phyloP scores from a whole-genome alignment of 2,113 vertebrate species.

The Ammodytes marinus region DNA sequence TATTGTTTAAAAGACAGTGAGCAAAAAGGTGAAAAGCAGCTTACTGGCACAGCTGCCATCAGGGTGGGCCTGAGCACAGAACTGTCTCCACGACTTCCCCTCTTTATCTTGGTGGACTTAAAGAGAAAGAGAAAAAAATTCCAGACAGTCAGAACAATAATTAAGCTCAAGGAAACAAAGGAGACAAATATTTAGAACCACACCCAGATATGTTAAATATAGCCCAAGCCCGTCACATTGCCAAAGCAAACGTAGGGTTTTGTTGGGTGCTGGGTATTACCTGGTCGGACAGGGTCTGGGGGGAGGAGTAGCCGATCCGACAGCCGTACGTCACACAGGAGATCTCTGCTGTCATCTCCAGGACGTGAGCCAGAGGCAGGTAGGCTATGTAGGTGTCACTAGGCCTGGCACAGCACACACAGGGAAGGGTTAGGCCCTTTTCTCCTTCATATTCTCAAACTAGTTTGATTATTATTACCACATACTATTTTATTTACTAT shows the following conservation, averaged over 20 bases:
- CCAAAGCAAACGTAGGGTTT: background rate
- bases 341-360: slow-evolving; percentile 97
- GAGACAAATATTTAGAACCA: background rate
- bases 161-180: background rate
- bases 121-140: slow-evolving; percentile 15
- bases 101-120: slow-evolving; percentile 98
- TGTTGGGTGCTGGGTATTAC: slow-evolving; percentile 77
- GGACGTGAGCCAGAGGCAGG: slow-evolving; percentile 95
- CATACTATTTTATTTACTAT: too few relatives aligned
- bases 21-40: slow-evolving; percentile 9
- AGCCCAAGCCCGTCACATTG: background rate
- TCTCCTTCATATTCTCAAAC: background rate
- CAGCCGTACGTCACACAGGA: slow-evolving; percentile 96
- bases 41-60: slow-evolving; percentile 97
- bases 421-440: slow-evolving; percentile 10
- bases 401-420: slow-evolving; percentile 80
- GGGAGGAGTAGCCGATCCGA: slow-evolving; percentile 96
- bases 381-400: slow-evolving; percentile 96
- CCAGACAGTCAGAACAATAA: background rate
- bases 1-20: background rate
- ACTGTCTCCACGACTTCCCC: slow-evolving; percentile 94
- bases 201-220: background rate
- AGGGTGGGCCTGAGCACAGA: slow-evolving; percentile 92
- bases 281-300: slow-evolving; percentile 96
- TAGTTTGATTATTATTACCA: too few relatives aligned